Percentiles rank a stretch among this genome's conserved stretches.
These are phyloP conservation scores for Himantopus leucocephalus DNA, from an alignment of 2,113 vertebrate species.

Conservation along the genomic window DNA sequence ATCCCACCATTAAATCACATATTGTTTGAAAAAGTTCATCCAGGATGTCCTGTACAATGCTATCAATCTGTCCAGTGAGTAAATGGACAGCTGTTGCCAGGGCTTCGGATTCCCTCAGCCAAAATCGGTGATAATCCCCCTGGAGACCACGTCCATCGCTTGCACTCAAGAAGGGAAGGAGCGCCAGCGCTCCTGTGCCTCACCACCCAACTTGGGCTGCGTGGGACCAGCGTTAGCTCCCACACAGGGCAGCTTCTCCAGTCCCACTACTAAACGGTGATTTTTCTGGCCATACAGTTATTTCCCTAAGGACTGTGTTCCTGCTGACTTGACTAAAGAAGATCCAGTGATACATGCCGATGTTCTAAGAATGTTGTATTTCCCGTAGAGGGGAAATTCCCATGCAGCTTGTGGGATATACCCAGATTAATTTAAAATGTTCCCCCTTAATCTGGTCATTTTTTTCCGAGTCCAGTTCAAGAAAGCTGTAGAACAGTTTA, in stretches of 20 bases:
- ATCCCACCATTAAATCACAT: neutral
- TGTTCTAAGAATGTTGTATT: neutral
- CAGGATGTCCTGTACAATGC: constrained; percentile 49
- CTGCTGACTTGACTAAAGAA: neutral
- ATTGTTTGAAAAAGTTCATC: neutral
- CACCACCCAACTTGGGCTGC: neutral
- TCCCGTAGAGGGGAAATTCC: neutral
- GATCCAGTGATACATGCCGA: neutral
- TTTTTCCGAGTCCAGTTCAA: neutral
- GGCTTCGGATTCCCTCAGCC: neutral
- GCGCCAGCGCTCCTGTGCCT: neutral
- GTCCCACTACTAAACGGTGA: neutral
- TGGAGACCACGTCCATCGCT: neutral
- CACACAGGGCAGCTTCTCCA: neutral
- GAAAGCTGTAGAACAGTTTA: neutral
- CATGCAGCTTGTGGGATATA: neutral
- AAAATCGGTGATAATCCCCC: neutral
- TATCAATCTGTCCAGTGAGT: neutral
- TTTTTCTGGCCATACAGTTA: neutral
- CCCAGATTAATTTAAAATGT: neutral
- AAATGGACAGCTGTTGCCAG: neutral
- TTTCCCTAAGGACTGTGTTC: neutral
- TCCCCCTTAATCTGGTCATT: neutral
- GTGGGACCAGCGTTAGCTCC: neutral
- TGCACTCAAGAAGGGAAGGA: fast-evolving